A percentile compares a stretch with the other conserved stretches of the same genome.
Evolutionary conservation across 2,113 vertebrate genomes (phyloP).

Genomic region (Myocastor coypus): DNA sequence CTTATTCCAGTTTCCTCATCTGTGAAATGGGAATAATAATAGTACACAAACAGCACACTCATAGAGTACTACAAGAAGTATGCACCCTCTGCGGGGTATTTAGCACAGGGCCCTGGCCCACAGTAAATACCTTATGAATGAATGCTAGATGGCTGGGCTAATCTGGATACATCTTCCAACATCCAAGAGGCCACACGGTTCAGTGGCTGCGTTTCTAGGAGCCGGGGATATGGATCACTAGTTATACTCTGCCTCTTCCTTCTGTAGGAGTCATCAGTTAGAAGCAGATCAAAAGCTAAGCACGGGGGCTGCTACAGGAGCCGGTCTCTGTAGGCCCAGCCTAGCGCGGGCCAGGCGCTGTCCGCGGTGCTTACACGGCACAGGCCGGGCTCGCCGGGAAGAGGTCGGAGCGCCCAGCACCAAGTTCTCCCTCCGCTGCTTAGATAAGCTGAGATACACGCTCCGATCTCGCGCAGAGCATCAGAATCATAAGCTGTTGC

Average conservation of each 20-base stretch:
- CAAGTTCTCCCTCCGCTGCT: slow-evolving; percentile 29
- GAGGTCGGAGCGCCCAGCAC: background rate
- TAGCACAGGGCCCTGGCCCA: background rate
- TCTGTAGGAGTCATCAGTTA: slow-evolving; percentile 40
- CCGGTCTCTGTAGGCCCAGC: background rate
- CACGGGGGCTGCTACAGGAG: background rate
- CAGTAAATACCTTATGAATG: background rate
- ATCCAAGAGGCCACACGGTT: background rate
- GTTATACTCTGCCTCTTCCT: slow-evolving; percentile 68
- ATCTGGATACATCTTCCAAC: background rate
- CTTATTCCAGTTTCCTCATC: background rate
- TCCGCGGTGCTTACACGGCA: slow-evolving; percentile 67
- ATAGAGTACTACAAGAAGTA: background rate
- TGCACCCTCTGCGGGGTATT: background rate
- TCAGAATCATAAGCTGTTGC: background rate
- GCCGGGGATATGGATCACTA: background rate
- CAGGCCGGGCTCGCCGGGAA: background rate
- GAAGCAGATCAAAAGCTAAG: background rate
- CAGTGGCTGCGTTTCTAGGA: background rate
- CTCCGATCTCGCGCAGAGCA: background rate
- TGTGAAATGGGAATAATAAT: background rate
- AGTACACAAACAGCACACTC: background rate
- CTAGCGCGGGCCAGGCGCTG: background rate
- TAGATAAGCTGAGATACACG: background rate
- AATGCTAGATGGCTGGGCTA: background rate